Percentiles rank a stretch among this genome's conserved stretches.
Evolutionary conservation across 2,888 invertebrate genomes (phyloP).

Genomic region (Hyposoter dolosus): DNA sequence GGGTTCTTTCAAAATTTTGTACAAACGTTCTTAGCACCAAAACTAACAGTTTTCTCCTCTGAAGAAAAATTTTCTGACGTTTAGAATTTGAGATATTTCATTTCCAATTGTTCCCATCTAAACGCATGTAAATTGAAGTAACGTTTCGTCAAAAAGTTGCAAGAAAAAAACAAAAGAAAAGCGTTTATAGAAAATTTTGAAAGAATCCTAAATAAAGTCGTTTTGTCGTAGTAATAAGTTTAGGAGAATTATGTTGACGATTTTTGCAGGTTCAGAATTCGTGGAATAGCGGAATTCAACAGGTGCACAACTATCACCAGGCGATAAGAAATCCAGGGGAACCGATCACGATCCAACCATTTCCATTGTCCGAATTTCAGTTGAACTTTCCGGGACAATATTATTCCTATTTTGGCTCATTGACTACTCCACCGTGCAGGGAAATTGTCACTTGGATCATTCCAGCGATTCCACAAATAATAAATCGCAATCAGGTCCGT

Average conservation of each 20-base stretch:
- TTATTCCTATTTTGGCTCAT: slow-evolving; percentile 85
- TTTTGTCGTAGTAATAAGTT: too few species aligned
- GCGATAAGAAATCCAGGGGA: slow-evolving; percentile 36
- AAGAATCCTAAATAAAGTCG: too few species aligned
- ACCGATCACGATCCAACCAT: slow-evolving; percentile 62
- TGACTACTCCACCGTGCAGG: slow-evolving; percentile 86
- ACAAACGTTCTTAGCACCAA: too few species aligned
- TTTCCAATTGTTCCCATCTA: too few species aligned
- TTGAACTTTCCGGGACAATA: slow-evolving; percentile 75
- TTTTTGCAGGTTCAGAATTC: slow-evolving; percentile 59
- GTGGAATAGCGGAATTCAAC: slow-evolving; percentile 58
- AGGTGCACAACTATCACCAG: slow-evolving; percentile 37
- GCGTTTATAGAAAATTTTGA: too few species aligned
- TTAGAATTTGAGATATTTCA: too few species aligned
- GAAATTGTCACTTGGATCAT: slow-evolving; percentile 87
- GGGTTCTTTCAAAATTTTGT: too few species aligned
- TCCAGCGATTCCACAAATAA: slow-evolving; percentile 82
- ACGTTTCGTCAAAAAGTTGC: too few species aligned
- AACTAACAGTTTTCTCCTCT: too few species aligned
- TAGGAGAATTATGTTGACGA: not conserved
- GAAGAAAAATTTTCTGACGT: too few species aligned
- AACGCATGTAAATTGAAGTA: too few species aligned
- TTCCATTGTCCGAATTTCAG: slow-evolving; percentile 78
- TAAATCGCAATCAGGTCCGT: slow-evolving; percentile 72
- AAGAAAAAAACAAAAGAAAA: too few species aligned